Conservation (phyloP, 53 echinoderm and acorn worm species). For the Pentamera pediparva region DNA sequence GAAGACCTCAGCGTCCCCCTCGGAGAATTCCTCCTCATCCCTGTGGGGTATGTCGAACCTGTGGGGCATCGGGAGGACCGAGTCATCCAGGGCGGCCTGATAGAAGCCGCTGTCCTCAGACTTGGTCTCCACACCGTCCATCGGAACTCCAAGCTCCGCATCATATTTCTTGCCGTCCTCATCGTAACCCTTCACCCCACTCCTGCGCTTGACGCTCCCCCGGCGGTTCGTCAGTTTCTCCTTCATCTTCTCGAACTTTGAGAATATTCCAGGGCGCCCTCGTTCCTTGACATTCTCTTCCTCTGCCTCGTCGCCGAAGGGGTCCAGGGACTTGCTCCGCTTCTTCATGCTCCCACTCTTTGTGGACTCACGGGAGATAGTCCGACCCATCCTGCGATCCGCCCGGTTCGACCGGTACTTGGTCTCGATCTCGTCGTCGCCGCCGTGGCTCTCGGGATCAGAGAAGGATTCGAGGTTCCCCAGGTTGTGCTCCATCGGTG, state of each 20-base stretch:
- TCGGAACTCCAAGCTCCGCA: slow-evolving; percentile 40
- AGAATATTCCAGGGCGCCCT: slow-evolving; percentile 79
- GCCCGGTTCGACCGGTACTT: slow-evolving; percentile 36
- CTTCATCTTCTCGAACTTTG: slow-evolving; percentile 69
- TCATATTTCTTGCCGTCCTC: slow-evolving; percentile 40
- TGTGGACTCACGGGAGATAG: slow-evolving; percentile 56
- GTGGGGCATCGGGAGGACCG: background rate
- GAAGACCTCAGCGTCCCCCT: slow-evolving; percentile 78
- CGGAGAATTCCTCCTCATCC: slow-evolving; percentile 64
- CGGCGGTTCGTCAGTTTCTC: slow-evolving; percentile 65
- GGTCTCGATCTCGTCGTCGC: slow-evolving; percentile 62
- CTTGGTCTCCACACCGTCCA: slow-evolving; percentile 81
- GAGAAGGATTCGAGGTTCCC: slow-evolving; percentile 67
- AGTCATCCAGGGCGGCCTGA: slow-evolving; percentile 61
- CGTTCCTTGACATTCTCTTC: slow-evolving; percentile 52
- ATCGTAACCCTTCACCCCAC: slow-evolving; percentile 49
- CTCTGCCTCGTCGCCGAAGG: slow-evolving; percentile 55
- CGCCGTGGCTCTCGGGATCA: slow-evolving; percentile 82
- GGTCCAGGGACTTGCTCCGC: slow-evolving; percentile 82
- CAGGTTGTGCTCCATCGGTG: slow-evolving; percentile 43
- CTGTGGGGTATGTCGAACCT: slow-evolving; percentile 22
- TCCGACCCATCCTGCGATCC: slow-evolving; percentile 61
- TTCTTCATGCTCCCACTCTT: slow-evolving; percentile 65
- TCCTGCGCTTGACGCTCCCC: slow-evolving; percentile 71
- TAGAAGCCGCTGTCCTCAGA: slow-evolving; percentile 91